These are phyloP conservation scores for Furcula furcula DNA, from an alignment of 2,888 invertebrate species.

Conservation along the genomic window DNA sequence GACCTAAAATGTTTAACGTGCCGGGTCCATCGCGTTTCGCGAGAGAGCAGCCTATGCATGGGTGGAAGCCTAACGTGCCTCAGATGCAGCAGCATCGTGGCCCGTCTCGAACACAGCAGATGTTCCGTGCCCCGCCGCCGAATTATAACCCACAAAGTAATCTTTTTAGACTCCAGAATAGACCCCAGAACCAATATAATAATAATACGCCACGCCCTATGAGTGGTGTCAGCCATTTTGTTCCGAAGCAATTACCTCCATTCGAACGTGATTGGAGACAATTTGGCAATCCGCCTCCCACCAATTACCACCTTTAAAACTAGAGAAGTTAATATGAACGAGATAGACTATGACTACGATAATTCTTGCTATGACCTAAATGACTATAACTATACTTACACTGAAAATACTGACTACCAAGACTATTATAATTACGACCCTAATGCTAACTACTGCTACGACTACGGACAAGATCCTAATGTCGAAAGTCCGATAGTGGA, in stretches of 20 bases:
- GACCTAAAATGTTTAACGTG: neutral
- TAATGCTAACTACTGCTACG: neutral
- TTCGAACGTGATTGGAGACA: slow-evolving; percentile 20
- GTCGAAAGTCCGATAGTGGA: neutral
- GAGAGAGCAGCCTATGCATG: neutral
- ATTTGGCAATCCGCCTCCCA: slow-evolving; percentile 21
- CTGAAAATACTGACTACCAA: neutral
- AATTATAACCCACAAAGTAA: slow-evolving; percentile 5
- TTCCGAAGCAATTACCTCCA: slow-evolving; percentile 3
- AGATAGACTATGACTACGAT: slow-evolving; percentile 2
- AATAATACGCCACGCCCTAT: slow-evolving; percentile 9
- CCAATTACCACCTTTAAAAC: slow-evolving; percentile 28
- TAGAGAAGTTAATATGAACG: slow-evolving; percentile 19
- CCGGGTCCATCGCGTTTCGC: slow-evolving; percentile 6
- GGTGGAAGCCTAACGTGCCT: slow-evolving; percentile 1
- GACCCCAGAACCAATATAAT: no score
- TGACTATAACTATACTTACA: no score
- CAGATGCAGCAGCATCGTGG: neutral
- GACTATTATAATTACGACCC: neutral
- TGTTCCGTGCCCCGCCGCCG: slow-evolving; percentile 11
- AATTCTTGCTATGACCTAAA: neutral
- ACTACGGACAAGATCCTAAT: neutral
- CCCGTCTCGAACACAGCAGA: slow-evolving; percentile 11
- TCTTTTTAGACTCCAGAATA: neutral
- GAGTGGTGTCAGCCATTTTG: slow-evolving; percentile 18